phyloP scores from a whole-genome alignment of 2,113 vertebrate species.

The Cyphomyrus discorhynchus region DNA sequence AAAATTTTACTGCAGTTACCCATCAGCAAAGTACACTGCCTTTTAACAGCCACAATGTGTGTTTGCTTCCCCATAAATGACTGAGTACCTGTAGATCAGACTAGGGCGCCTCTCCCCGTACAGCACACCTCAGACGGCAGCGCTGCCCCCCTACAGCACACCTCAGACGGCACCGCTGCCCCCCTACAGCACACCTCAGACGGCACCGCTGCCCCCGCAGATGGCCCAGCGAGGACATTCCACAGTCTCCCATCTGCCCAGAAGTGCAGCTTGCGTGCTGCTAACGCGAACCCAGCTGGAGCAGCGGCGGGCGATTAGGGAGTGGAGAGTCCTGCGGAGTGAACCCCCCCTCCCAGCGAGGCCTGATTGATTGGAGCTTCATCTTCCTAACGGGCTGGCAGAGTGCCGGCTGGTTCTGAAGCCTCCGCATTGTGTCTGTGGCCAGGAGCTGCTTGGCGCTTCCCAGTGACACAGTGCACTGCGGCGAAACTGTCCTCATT shows the following conservation, averaged over 20 bases:
- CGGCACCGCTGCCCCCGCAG: slow-evolving; percentile 23
- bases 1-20: background rate
- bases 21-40: background rate
- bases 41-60: background rate
- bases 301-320: slow-evolving; percentile 56
- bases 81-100: background rate
- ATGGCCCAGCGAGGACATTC: slow-evolving; percentile 36
- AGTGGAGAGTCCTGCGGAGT: slow-evolving; percentile 35
- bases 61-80: background rate
- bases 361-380: slow-evolving; percentile 71
- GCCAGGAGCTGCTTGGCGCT: background rate
- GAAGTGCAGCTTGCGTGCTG: slow-evolving; percentile 48
- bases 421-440: slow-evolving; percentile 7
- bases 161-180: background rate
- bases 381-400: slow-evolving; percentile 71
- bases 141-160: background rate
- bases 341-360: slow-evolving; percentile 42
- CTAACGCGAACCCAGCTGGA: slow-evolving; percentile 34
- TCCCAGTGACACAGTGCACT: background rate
- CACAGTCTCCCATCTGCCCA: slow-evolving; percentile 55
- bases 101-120: background rate
- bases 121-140: background rate
- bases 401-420: slow-evolving; percentile 51
- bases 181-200: background rate
- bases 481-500: background rate